phyloP scores from a whole-genome alignment of 2,888 invertebrate genomes.

The Macrophya annulata region DNA sequence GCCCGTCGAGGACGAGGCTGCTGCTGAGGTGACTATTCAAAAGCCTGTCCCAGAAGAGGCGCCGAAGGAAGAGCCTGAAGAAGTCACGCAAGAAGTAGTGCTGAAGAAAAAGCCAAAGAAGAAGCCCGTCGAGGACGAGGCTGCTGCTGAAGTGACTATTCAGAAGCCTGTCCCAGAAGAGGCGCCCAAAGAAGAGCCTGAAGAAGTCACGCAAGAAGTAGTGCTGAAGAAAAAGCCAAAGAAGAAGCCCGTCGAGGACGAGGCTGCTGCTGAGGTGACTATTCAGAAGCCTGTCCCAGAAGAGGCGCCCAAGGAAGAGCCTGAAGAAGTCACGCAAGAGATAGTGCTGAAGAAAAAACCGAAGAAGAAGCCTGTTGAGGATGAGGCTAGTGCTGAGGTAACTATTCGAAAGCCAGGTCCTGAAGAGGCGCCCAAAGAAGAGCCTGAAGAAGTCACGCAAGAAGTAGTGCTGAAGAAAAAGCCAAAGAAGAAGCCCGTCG shows the following conservation, averaged over 20 bases:
- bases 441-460: constrained; percentile 76
- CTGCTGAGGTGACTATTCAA: constrained; percentile 68
- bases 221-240: constrained; percentile 68
- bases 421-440: constrained; percentile 80
- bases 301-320: constrained; percentile 57
- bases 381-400: constrained; percentile 70
- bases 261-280: constrained; percentile 40
- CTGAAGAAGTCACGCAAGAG: constrained; percentile 66
- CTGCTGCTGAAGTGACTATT: constrained; percentile 66
- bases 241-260: constrained; percentile 66
- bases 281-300: constrained; percentile 61
- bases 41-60: constrained; percentile 73
- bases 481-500: constrained; percentile 63
- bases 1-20: constrained; percentile 68
- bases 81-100: constrained; percentile 70
- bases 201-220: constrained; percentile 66
- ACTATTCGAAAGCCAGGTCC: constrained; percentile 66
- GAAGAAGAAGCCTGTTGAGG: constrained; percentile 65
- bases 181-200: constrained; percentile 59
- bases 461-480: constrained; percentile 64
- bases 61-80: constrained; percentile 80
- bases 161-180: constrained; percentile 61
- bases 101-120: constrained; percentile 70
- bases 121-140: constrained; percentile 60
- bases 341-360: constrained; percentile 65